These are phyloP conservation scores for Chrysogorgia sp. DNA, from an alignment of 92 coral and sea anemone species.

Conservation along the genomic window DNA sequence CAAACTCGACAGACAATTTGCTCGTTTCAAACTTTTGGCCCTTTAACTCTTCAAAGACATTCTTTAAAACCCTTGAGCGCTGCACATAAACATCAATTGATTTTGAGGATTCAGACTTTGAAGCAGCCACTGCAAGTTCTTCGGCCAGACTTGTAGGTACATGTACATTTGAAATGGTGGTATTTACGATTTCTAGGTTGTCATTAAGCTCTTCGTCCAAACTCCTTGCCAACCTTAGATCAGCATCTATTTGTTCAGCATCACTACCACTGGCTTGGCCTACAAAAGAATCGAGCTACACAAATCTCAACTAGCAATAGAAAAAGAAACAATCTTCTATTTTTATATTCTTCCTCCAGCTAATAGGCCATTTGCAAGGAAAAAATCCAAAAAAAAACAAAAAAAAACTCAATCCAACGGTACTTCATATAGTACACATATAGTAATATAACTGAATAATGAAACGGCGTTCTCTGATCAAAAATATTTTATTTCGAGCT, in stretches of 20 bases:
- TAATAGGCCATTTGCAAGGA: too few relatives aligned
- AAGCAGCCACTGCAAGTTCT: slow-evolving; percentile 33
- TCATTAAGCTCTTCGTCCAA: slow-evolving; percentile 33
- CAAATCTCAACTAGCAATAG: neutral
- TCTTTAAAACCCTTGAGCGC: slow-evolving; percentile 18
- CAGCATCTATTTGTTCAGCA: slow-evolving; percentile 29
- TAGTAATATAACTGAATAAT: too few relatives aligned
- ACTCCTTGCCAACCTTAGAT: slow-evolving; percentile 21
- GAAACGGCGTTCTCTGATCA: too few relatives aligned
- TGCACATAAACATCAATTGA: slow-evolving; percentile 28
- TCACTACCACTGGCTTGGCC: slow-evolving; percentile 9
- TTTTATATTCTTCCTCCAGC: neutral
- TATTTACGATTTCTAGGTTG: neutral
- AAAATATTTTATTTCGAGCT: too few relatives aligned
- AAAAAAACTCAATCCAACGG: too few relatives aligned
- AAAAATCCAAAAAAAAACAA: too few relatives aligned
- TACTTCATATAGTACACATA: too few relatives aligned
- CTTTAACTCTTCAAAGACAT: slow-evolving; percentile 29
- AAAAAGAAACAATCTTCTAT: neutral
- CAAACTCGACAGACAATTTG: slow-evolving; percentile 31
- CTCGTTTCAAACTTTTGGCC: slow-evolving; percentile 18
- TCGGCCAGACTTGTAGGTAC: neutral
- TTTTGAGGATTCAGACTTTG: slow-evolving; percentile 1
- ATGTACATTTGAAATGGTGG: slow-evolving; percentile 2
- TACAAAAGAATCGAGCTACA: neutral